Evolutionary conservation across 2,888 invertebrate genomes (phyloP).

Genomic region (Glyphotaelius pellucidus): DNA sequence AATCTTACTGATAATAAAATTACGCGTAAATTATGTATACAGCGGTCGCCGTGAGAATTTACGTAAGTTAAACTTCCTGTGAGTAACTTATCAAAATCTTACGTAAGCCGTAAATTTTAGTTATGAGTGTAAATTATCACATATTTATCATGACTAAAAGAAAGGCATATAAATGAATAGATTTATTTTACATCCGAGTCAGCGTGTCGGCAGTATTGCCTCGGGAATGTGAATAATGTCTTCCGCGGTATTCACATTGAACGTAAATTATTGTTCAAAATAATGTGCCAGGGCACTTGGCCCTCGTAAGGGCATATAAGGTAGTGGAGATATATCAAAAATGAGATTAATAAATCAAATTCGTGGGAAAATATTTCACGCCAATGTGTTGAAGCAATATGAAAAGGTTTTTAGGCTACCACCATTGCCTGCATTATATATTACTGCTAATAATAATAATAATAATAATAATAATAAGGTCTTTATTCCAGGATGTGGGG

Average conservation of each 20-base stretch:
- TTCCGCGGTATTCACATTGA: not conserved
- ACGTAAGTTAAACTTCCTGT: too few relatives aligned
- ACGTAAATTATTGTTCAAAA: not conserved
- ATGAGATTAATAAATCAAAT: not conserved
- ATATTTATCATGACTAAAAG: not conserved
- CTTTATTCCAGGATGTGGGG: too few relatives aligned
- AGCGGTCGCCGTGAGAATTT: too few relatives aligned
- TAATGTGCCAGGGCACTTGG: not conserved
- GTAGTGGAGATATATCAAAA: not conserved
- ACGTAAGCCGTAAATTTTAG: too few relatives aligned
- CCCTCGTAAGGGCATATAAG: not conserved
- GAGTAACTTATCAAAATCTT: too few relatives aligned
- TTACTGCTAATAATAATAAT: too few relatives aligned
- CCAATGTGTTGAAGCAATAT: not conserved
- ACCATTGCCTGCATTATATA: not conserved
- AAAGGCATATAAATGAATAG: not conserved
- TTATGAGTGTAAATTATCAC: not conserved
- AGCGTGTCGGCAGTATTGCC: not conserved
- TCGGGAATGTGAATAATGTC: not conserved
- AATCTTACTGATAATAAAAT: too few relatives aligned
- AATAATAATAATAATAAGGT: too few relatives aligned
- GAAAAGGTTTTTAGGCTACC: not conserved
- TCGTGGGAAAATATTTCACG: not conserved
- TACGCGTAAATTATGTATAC: too few relatives aligned
- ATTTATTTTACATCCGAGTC: not conserved